Evolutionary conservation across 2,113 vertebrate genomes (phyloP), one percentile per base, ranked within the genome.

Genomic region (Paedocypris sp.): DNA sequence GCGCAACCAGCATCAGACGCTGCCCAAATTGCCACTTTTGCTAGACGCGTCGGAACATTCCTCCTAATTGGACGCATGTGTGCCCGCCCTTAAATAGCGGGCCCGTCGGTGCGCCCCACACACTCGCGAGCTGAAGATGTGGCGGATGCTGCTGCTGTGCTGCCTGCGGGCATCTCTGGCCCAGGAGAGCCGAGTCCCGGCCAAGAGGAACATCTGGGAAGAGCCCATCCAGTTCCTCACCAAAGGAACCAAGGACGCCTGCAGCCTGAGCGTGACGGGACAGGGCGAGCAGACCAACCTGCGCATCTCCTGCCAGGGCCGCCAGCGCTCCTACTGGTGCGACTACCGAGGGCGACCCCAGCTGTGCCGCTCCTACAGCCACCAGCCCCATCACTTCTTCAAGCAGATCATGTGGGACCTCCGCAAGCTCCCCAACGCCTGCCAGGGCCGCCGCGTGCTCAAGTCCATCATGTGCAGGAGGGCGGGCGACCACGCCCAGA

Each of bases 381-480:
- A 77, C 49, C 86, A 89, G 32, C 86, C 85, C 4, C 79, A 79
- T 5, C 80, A 84, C 20, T 91, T 84, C 75, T 92, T 88, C 69
- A 75, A 79, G 18, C 90, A 89, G 78, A 79, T 89, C 0, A 83
- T 83, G 1, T 70, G 69, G 28, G 77, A 71, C 28, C 80, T 90
- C 25, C 78, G 82, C 11, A 91, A 87, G 61, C 60, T 83, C 16
- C 26, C 47, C 0, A 83, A 87, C 0, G 86, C 87, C 32, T 93
- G 90, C 0, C 71, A 79, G 62, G 81, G 75, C 1, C 69, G 72
- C 0, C 42, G 47, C 2, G 66, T 73, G 25, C 18, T 88, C 71
- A 86, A 83, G 66, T 82, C 75, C 3, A 71, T 69, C n/a, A 82
- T 89, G 88, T 93, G 87, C 74, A 85, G 71, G 66, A 86, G 54